Evolutionary conservation across 2,888 invertebrate species (phyloP).

Genomic region (Thera britannica): DNA sequence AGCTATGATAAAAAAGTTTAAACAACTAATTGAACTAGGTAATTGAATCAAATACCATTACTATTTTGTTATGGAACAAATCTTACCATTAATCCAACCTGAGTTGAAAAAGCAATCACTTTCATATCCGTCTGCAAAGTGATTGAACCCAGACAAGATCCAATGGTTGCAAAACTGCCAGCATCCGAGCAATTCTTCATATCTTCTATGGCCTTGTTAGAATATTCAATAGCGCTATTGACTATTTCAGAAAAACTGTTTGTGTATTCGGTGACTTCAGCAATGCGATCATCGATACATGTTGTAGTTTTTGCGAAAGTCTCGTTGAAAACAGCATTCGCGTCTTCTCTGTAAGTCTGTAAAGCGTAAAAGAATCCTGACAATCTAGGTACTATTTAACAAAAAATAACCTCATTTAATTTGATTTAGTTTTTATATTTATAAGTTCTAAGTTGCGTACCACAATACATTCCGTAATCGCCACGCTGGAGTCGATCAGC

Average conservation of each 20-base stretch:
- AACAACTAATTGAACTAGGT: too few relatives aligned
- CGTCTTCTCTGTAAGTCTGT: constrained; percentile 58
- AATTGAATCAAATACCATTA: too few relatives aligned
- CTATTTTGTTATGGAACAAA: background rate
- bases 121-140: constrained; percentile 65
- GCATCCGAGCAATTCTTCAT: constrained; percentile 63
- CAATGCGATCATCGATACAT: constrained; percentile 64
- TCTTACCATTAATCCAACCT: constrained; percentile 65
- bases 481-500: constrained; percentile 54
- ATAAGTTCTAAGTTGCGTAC: constrained; percentile 50
- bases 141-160: constrained; percentile 63
- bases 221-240: constrained; percentile 52
- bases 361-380: constrained; percentile 26
- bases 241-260: constrained; percentile 50
- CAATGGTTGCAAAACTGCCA: constrained; percentile 55
- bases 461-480: constrained; percentile 61
- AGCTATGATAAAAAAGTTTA: background rate
- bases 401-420: too few relatives aligned
- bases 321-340: constrained; percentile 57
- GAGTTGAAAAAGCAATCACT: constrained; percentile 55
- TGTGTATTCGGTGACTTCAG: constrained; percentile 56
- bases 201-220: constrained; percentile 54
- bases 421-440: too few relatives aligned
- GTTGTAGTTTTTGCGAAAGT: constrained; percentile 53
- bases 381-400: too few relatives aligned